Evolutionary conservation across 2,797 vertebrate species (phyloP), one percentile per base, ranked within the genome.

Genomic region (Argentina silus): DNA sequence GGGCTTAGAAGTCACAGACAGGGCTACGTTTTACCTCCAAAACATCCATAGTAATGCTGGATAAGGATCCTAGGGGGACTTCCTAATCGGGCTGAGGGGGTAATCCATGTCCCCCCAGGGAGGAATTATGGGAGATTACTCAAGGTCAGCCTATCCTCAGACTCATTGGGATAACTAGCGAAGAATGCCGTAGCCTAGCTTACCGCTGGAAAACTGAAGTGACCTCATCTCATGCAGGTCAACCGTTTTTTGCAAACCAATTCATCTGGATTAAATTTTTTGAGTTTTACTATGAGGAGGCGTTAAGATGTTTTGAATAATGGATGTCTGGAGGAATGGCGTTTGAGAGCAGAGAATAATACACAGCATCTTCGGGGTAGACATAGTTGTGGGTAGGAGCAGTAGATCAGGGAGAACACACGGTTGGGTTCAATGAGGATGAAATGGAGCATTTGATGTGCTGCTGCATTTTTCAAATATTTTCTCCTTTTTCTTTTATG

Each of bases 21-120:
- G 75, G 81, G 64, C 78, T 66, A 48, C 70, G 69, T 77, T 69
- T 68, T 74, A 62, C 69, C 67, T 64, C 80, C 80, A 73, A 79
- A 59, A 75, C 83, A 77, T 81, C 76, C 83, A 88, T 85, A 83
- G 80, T 84, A 86, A 86, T 82, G 77, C 70, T 63, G 70, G 68
- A 70, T 61, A 60, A 55, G 60, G 42, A 68, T 44, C 27, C 65
- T 10, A 56, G 17, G n/a, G 78, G 81, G 80, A 84, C 76, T 79
- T 79, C 63, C 77, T 83, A 75, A 84, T 85, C 76, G 75, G 55
- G 76, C 74, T 57, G 77, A 80, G 73, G 77, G 76, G 70, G 50
- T 70, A 77, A 56, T 77, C 65, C 66, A 57, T 7, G 21, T 80
- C 73, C 44, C 72, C 64, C 6, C 59, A 57, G 64, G 67, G 55